Evolutionary conservation across 2,797 vertebrate genomes (phyloP).

Genomic region (Sciurus carolinensis): DNA sequence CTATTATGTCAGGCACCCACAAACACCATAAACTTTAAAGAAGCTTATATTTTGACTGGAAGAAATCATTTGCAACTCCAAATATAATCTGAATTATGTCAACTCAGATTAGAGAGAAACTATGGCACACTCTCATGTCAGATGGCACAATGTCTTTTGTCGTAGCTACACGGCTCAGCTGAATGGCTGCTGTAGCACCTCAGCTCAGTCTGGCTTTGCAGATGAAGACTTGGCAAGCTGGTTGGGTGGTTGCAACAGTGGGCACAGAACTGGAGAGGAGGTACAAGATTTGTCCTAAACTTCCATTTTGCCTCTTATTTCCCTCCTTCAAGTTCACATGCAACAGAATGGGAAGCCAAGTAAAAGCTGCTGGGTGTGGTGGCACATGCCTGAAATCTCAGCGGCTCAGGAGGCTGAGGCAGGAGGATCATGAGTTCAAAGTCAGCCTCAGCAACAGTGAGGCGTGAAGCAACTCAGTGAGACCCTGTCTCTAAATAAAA

Average conservation of each 20-base stretch:
- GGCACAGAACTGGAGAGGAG: slow-evolving; percentile 17
- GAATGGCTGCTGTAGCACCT: background rate
- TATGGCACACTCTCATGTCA: background rate
- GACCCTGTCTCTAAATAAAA: too few relatives aligned
- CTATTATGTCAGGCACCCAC: slow-evolving; percentile 4
- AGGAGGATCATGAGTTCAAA: too few relatives aligned
- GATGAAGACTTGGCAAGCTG: background rate
- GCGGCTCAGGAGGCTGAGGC: too few relatives aligned
- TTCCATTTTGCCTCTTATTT: slow-evolving; percentile 59
- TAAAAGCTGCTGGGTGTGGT: background rate
- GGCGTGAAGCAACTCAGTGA: too few relatives aligned
- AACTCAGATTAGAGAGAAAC: background rate
- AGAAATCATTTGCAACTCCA: background rate
- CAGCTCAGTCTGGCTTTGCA: slow-evolving; percentile 34
- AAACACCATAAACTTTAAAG: slow-evolving; percentile 35
- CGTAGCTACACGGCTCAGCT: background rate
- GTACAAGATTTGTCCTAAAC: slow-evolving; percentile 36
- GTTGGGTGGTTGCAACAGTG: background rate
- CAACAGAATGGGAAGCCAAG: slow-evolving; percentile 13
- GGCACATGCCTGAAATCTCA: too few relatives aligned
- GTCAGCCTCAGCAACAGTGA: too few relatives aligned
- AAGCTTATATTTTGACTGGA: slow-evolving; percentile 38
- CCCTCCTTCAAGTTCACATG: slow-evolving; percentile 46
- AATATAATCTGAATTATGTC: slow-evolving; percentile 5
- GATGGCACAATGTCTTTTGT: background rate